phyloP scores from a whole-genome alignment of 2,888 invertebrate species.

The Lobophora halterata region DNA sequence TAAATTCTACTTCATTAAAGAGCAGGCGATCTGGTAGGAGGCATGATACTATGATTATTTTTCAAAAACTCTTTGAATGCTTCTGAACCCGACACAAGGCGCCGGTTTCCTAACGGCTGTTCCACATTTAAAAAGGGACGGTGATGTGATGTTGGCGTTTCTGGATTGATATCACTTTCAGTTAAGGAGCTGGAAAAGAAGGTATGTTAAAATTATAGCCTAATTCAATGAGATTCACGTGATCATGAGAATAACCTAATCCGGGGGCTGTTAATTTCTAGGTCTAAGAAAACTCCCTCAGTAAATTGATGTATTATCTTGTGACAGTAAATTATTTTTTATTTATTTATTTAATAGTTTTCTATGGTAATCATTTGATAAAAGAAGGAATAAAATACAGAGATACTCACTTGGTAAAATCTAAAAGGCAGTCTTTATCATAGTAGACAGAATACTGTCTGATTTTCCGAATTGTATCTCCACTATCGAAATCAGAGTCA shows the following conservation, averaged over 20 bases:
- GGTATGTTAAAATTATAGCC: no score
- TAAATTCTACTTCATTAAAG: constrained; percentile 1
- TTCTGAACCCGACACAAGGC: constrained; percentile 59
- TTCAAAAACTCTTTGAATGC: constrained; percentile 60
- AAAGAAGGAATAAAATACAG: no score
- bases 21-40: constrained; percentile 12
- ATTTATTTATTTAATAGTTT: no score
- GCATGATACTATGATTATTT: constrained; percentile 43
- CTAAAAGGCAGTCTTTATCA: constrained; percentile 64
- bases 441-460: constrained; percentile 69
- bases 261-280: no score
- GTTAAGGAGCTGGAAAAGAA: constrained; percentile 17
- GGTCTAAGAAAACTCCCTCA: no score
- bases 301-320: no score
- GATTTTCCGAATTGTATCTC: constrained; percentile 61
- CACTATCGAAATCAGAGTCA: constrained; percentile 50
- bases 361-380: no score
- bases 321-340: no score
- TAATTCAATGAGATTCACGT: no score
- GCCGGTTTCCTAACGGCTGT: constrained; percentile 33
- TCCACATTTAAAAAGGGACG: constrained; percentile 4
- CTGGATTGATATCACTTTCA: constrained; percentile 7
- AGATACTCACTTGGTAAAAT: constrained; percentile 50
- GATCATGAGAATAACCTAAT: no score
- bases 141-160: neutral